Evolutionary conservation across 2,797 vertebrate genomes (phyloP).

Genomic region (Falco biarmicus): DNA sequence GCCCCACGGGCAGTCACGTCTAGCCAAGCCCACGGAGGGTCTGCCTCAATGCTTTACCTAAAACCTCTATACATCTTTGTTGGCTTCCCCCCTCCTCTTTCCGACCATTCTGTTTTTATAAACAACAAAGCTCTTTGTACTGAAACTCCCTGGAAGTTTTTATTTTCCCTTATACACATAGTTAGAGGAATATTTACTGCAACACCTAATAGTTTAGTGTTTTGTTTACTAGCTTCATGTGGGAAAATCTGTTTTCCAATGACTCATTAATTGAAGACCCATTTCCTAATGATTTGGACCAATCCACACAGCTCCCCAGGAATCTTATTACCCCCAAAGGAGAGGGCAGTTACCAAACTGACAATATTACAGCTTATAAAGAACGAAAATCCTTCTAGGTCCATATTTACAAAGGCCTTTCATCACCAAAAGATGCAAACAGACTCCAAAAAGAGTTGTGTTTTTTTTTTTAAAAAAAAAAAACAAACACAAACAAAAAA

Average conservation of each 20-base stretch:
- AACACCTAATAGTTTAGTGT: conserved; percentile 51
- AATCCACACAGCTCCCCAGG: neutral
- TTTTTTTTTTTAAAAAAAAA: neutral
- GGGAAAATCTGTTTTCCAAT: conserved; percentile 56
- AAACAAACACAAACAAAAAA: neutral
- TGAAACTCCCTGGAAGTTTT: conserved; percentile 73
- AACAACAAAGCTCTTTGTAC: conserved; percentile 51
- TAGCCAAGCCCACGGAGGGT: neutral
- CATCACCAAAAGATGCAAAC: neutral
- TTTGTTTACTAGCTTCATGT: conserved; percentile 66
- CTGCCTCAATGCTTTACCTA: neutral
- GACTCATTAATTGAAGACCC: conserved; percentile 55
- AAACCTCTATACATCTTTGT: neutral
- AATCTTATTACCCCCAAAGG: neutral
- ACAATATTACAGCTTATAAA: neutral
- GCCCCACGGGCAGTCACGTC: neutral
- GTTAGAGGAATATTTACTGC: conserved; percentile 59
- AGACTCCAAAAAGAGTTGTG: neutral
- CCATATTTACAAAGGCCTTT: neutral
- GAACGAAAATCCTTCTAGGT: neutral
- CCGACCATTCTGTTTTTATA: conserved; percentile 29
- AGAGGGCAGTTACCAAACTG: neutral
- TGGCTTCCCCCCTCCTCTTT: neutral
- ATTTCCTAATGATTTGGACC: conserved; percentile 49
- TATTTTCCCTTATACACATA: neutral